Evolutionary conservation across 2,888 invertebrate genomes (phyloP).

Genomic region (Cynaeus angustus): DNA sequence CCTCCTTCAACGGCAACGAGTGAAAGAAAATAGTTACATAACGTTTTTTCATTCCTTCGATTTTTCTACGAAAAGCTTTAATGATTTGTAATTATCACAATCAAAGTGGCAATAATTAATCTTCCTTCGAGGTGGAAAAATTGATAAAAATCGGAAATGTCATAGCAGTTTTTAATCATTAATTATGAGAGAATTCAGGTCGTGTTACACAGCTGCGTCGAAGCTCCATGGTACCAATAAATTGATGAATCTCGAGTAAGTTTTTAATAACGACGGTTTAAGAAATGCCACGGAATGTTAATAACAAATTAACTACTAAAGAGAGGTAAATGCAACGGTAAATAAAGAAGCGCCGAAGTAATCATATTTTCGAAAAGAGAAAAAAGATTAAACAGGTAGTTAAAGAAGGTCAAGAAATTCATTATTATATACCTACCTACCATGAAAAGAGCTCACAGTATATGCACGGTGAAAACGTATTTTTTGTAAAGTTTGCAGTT

Average conservation of each 20-base stretch:
- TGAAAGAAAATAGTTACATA: slow-evolving; percentile 19
- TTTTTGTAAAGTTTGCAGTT: too few species aligned
- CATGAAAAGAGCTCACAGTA: too few species aligned
- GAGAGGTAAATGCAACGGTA: background rate
- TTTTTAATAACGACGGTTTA: slow-evolving; percentile 12
- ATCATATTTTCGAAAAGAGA: background rate
- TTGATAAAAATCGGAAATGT: slow-evolving; percentile 36
- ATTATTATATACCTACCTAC: too few species aligned
- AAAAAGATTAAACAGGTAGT: background rate
- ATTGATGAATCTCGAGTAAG: slow-evolving; percentile 22
- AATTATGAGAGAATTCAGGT: slow-evolving; percentile 27
- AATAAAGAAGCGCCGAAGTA: background rate
- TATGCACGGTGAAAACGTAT: too few species aligned
- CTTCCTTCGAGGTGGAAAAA: slow-evolving; percentile 14
- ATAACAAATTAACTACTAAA: background rate
- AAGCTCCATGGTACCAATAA: slow-evolving; percentile 9
- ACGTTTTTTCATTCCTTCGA: slow-evolving; percentile 14
- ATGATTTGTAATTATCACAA: slow-evolving; percentile 15
- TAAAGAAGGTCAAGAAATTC: too few species aligned
- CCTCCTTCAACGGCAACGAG: too few species aligned
- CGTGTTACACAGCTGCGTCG: slow-evolving; percentile 5
- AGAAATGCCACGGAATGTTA: slow-evolving; percentile 1
- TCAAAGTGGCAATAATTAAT: slow-evolving; percentile 17
- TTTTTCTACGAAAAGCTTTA: slow-evolving; percentile 2
- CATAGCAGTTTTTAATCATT: slow-evolving; percentile 27